These are phyloP conservation scores for Strigops habroptila DNA, from an alignment of 2,113 vertebrate species.

Conservation along the genomic window DNA sequence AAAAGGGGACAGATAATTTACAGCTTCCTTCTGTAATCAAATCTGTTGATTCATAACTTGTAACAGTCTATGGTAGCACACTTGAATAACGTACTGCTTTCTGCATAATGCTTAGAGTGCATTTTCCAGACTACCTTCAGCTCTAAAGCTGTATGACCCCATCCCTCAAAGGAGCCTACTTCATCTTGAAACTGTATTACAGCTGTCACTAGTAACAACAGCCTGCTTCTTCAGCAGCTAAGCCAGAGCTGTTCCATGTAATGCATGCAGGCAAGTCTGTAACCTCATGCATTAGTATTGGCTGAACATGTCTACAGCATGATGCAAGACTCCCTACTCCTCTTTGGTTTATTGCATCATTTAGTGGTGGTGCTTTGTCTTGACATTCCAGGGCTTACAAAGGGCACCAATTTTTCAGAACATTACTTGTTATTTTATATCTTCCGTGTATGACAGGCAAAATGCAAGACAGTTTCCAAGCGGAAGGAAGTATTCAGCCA, in stretches of 20 bases:
- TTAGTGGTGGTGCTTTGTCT: background rate
- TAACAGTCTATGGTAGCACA: background rate
- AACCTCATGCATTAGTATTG: background rate
- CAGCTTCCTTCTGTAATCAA: background rate
- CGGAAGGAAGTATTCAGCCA: background rate
- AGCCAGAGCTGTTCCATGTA: background rate
- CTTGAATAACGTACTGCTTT: background rate
- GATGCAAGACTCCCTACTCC: background rate
- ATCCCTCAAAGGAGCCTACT: background rate
- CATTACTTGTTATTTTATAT: background rate
- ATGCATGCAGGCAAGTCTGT: background rate
- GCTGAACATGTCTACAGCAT: background rate
- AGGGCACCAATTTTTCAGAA: background rate
- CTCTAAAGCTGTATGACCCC: background rate
- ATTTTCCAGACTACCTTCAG: background rate
- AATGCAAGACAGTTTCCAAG: background rate
- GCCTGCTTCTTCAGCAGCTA: background rate
- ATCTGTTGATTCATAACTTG: background rate
- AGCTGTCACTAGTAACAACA: background rate
- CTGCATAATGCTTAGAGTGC: background rate
- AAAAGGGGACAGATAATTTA: background rate
- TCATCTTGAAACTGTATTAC: background rate
- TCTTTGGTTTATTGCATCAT: slow-evolving; percentile 4
- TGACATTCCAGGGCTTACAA: background rate
- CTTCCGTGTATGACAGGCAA: background rate